phyloP scores from a whole-genome alignment of 2,888 invertebrate species.

The Troilus luridus region DNA sequence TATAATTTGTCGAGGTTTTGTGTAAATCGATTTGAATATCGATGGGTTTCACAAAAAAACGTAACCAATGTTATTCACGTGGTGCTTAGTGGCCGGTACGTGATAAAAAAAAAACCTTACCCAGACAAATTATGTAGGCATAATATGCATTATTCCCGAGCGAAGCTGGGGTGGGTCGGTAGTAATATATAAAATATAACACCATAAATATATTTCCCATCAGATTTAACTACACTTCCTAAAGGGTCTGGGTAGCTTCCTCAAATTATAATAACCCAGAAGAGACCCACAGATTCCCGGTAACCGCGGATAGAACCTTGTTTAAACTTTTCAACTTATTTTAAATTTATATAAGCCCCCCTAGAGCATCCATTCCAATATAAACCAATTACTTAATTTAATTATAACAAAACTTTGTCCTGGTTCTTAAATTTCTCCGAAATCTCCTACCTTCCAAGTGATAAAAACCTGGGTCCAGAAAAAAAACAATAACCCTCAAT shows the following conservation, averaged over 20 bases:
- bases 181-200: not conserved
- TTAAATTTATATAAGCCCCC: not conserved
- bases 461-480: not conserved
- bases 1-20: no score
- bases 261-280: not conserved
- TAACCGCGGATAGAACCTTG: not conserved
- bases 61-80: no score
- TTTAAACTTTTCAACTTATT: conserved; percentile 21
- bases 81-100: no score
- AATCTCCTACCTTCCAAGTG: not conserved
- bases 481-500: not conserved
- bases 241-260: not conserved
- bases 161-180: no score
- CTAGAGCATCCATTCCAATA: not conserved
- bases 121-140: no score
- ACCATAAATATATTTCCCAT: not conserved
- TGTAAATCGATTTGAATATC: no score
- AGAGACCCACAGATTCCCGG: not conserved
- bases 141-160: no score
- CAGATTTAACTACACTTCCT: not conserved
- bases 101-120: no score
- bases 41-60: no score
- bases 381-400: not conserved
- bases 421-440: not conserved
- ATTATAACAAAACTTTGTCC: not conserved